Base-by-base conservation (phyloP, 1,140 invertebrate species). In the Hormaphis cornu region DNA sequence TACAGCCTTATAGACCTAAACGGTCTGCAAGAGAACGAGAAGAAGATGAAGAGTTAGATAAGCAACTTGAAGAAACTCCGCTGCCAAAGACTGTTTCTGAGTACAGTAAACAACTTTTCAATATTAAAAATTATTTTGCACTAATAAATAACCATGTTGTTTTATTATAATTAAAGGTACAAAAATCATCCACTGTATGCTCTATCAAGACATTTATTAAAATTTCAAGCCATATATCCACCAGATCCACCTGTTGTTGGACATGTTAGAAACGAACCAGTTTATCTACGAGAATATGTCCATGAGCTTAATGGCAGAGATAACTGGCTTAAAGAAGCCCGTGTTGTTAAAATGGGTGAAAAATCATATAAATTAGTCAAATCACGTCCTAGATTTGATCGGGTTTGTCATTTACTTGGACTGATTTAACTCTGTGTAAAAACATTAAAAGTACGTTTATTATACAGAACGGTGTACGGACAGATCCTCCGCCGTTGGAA, bases 161-260 rank as follows among this genome's bases (percentile, higher is more conserved):
- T 61, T 14, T 37, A 6, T 18, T 28, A 42, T 44, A 22, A 9
- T 61, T 42, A 5, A 50, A 82, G 81, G 46, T 95, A 88, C 73
- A 98, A 98, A 82, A 90, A 91, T 76, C 96, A 99, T 82, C 95
- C 95, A 0, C 76, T 98, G 52, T 98, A 95, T 78, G 91, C 83
- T 0, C 79, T 99, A 10, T 82, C 86, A 70, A 83, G 93, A 2
- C 95, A 99, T 81, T 80, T 99, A 37, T 79, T 98, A 0, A 98
- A 99, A 81, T 99, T 92, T 77, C 91, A 99, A 83, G 94, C 88
- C 1, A 84, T 99, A n/a, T 98, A 99, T 80, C 97, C 97, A 1
- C 83, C 89, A 0, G 86, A 97, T 76, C 84, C 89, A 8, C 80
- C 86, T 3, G 86, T 91, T 1, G 74, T 98, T 6, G 95, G 95